These are phyloP conservation scores for Teinopalpus imperialis DNA, from an alignment of 2,888 invertebrate species.

Conservation along the genomic window DNA sequence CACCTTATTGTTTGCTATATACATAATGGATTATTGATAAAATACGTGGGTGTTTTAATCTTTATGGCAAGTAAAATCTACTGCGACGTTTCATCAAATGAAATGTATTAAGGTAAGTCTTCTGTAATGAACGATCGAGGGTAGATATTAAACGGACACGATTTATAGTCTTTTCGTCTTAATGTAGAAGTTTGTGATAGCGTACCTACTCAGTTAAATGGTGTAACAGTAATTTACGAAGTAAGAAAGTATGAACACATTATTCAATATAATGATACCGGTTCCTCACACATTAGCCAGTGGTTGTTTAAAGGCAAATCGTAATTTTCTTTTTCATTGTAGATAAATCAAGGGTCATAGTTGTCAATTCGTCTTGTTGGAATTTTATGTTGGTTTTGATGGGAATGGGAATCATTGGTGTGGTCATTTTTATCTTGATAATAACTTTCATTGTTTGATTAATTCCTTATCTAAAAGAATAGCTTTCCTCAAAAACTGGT, in stretches of 20 bases:
- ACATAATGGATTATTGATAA: constrained; percentile 81
- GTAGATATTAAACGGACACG: constrained; percentile 70
- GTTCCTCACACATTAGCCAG: constrained; percentile 54
- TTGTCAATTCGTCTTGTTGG: constrained; percentile 51
- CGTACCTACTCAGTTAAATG: constrained; percentile 60
- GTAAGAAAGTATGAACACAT: constrained; percentile 58
- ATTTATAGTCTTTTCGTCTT: constrained; percentile 62
- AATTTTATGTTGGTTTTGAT: constrained; percentile 36
- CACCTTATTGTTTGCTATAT: constrained; percentile 74
- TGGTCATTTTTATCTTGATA: constrained; percentile 16
- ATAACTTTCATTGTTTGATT: constrained; percentile 12
- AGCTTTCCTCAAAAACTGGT: too few relatives aligned
- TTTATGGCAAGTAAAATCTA: constrained; percentile 56
- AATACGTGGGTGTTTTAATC: constrained; percentile 78
- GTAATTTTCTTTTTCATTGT: constrained; percentile 46
- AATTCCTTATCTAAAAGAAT: constrained; percentile 8
- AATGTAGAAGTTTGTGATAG: constrained; percentile 67
- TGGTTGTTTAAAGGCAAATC: constrained; percentile 50
- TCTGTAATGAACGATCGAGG: constrained; percentile 65
- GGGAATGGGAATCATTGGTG: constrained; percentile 24
- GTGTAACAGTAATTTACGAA: constrained; percentile 59
- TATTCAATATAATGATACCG: constrained; percentile 62
- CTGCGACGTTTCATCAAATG: constrained; percentile 56
- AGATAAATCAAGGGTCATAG: constrained; percentile 57
- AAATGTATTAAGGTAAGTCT: constrained; percentile 62